phyloP scores from a whole-genome alignment of 2,113 vertebrate species.

The Oriolus oriolus region DNA sequence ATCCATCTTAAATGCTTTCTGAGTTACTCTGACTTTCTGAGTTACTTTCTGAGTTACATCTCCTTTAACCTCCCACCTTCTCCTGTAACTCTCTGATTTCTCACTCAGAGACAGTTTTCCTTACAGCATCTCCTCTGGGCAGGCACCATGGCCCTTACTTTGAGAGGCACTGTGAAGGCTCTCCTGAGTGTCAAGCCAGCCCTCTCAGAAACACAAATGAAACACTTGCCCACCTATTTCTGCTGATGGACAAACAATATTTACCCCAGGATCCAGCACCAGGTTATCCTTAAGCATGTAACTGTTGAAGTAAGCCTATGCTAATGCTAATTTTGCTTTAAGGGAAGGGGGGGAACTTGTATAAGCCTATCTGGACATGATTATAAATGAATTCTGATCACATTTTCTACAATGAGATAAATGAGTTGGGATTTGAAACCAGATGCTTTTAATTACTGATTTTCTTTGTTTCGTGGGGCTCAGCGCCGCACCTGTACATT shows the following conservation, averaged over 20 bases:
- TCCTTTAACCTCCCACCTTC: neutral
- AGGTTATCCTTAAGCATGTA: neutral
- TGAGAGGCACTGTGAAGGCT: neutral
- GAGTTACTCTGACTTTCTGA: neutral
- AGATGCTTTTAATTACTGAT: slow-evolving; percentile 28
- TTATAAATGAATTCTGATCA: slow-evolving; percentile 62
- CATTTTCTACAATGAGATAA: slow-evolving; percentile 61
- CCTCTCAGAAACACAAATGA: neutral
- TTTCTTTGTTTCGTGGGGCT: slow-evolving; percentile 47
- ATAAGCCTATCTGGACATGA: slow-evolving; percentile 36
- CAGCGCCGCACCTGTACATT: slow-evolving; percentile 50
- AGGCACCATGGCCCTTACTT: accelerated
- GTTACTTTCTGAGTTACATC: neutral
- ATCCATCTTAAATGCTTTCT: neutral
- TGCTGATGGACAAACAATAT: neutral
- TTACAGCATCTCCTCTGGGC: neutral
- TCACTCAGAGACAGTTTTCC: neutral
- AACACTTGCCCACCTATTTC: neutral
- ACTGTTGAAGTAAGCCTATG: neutral
- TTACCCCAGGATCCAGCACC: neutral
- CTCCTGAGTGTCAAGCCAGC: neutral
- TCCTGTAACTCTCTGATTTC: neutral
- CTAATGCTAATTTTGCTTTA: slow-evolving; percentile 22
- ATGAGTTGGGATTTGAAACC: slow-evolving; percentile 36
- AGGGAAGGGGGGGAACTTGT: neutral